These are phyloP conservation scores for Ylistrum balloti DNA, from an alignment of 1,140 invertebrate species.

Conservation along the genomic window DNA sequence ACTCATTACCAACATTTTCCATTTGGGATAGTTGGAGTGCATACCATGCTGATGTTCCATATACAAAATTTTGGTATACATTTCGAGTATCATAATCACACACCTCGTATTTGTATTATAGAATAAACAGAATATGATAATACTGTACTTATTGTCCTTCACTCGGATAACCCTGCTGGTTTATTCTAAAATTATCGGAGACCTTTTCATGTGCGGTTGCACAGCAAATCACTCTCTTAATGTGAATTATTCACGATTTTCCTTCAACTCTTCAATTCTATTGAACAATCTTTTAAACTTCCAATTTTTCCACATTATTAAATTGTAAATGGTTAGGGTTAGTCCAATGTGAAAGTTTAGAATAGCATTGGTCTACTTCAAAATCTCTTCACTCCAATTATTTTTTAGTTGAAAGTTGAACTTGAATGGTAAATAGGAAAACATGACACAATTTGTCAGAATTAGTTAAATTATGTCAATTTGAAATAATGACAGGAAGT, in stretches of 20 bases:
- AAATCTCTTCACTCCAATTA: conserved; percentile 27
- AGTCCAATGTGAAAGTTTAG: neutral
- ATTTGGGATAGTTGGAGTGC: no score
- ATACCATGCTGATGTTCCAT: no score
- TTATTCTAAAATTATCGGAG: neutral
- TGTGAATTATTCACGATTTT: neutral
- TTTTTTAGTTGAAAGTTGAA: neutral
- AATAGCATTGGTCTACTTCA: neutral
- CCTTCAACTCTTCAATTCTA: neutral
- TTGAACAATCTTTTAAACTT: conserved; percentile 2
- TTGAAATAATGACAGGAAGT: neutral
- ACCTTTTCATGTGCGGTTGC: conserved; percentile 13
- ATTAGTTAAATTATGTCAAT: conserved; percentile 9
- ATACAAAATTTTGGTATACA: no score
- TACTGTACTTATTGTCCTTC: neutral
- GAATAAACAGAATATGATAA: no score
- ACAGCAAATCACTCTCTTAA: conserved; percentile 26
- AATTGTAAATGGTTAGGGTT: neutral
- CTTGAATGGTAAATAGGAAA: neutral
- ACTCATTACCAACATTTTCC: no score
- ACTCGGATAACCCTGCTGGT: neutral
- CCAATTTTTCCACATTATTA: neutral
- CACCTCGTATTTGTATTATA: no score
- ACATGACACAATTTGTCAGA: neutral
- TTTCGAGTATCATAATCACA: no score